Evolutionary conservation across 2,797 vertebrate species (phyloP).

Genomic region (Chrosomus eos): DNA sequence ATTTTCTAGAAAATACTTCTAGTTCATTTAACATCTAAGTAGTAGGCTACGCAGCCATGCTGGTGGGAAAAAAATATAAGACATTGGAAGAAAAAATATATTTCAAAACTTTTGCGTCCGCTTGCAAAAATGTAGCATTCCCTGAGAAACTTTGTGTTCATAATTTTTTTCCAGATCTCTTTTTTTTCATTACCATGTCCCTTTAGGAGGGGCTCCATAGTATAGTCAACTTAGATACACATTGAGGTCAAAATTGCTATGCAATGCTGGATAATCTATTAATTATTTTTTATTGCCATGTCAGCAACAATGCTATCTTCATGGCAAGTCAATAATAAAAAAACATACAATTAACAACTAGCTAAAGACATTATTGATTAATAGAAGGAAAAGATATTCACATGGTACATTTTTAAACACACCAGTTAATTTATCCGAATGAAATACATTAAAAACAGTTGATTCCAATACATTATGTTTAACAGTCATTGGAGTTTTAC

Average conservation of each 20-base stretch:
- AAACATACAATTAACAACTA: not conserved
- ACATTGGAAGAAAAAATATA: too few relatives aligned
- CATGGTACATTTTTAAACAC: not conserved
- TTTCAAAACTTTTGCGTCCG: too few relatives aligned
- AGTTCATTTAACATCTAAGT: not conserved
- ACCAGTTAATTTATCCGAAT: not conserved
- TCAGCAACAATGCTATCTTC: not conserved
- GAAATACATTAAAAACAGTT: not conserved
- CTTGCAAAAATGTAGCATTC: not conserved
- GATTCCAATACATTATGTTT: not conserved
- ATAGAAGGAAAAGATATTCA: not conserved
- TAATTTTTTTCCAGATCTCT: not conserved
- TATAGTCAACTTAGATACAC: not conserved
- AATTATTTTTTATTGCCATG: too few relatives aligned
- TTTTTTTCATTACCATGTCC: not conserved
- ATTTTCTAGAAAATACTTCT: not conserved
- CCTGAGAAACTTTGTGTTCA: too few relatives aligned
- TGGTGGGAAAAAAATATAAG: not conserved
- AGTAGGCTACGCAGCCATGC: not conserved
- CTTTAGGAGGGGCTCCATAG: too few relatives aligned
- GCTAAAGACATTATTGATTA: not conserved
- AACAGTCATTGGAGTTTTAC: not conserved
- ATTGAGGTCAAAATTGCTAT: not conserved
- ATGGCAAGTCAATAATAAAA: not conserved
- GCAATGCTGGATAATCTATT: not conserved